Evolutionary conservation across 2,113 vertebrate genomes (phyloP), one percentile per base, ranked within the genome.

Genomic region (Pyxicephalus adspersus): DNA sequence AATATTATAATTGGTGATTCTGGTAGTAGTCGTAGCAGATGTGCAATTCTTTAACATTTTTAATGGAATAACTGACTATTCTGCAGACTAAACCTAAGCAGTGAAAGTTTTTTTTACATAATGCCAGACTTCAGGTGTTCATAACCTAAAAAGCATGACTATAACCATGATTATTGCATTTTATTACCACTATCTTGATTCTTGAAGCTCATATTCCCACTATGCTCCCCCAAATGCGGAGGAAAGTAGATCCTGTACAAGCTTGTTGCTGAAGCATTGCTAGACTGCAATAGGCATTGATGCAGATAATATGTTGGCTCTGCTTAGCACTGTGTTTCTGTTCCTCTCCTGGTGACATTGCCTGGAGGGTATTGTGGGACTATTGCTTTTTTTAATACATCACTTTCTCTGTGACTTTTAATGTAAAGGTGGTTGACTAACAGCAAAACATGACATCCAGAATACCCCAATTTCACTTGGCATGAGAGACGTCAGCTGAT

Each of bases 221-320:
- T 45, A 29, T 83, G 84, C 84, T 87, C 83, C 86, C 87, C 83
- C 86, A 86, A 74, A 51, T 87, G 45, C 79, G 85, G 86, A 68
- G 60, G 84, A 85, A 74, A 84, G 80, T 83, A 19, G 81, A 84
- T 85, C 57, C 74, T 79, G 4, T 64, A 80, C 34, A 70, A 58
- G 66, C 55, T 63, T 61, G 31, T 72, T 64, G 51, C 19, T 63
- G 15, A 54, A 80, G 31, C 55, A 38, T 38, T 38, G 38, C 38
- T 45, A 45, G 1, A 45, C 29, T 75, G 72, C 72, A 61, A n/a
- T 22, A 72, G 20, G 28, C 78, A 72, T 64, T 72, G 64, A 55
- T 73, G 79, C 28, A 74, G 26, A 73, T 55, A 81, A 81, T 64
- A 71, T 72, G 29, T 52, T 78, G 64, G 64, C 51, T 78, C 28